These are phyloP conservation scores for Morpho helenor DNA, from an alignment of 2,888 invertebrate species.

Conservation along the genomic window DNA sequence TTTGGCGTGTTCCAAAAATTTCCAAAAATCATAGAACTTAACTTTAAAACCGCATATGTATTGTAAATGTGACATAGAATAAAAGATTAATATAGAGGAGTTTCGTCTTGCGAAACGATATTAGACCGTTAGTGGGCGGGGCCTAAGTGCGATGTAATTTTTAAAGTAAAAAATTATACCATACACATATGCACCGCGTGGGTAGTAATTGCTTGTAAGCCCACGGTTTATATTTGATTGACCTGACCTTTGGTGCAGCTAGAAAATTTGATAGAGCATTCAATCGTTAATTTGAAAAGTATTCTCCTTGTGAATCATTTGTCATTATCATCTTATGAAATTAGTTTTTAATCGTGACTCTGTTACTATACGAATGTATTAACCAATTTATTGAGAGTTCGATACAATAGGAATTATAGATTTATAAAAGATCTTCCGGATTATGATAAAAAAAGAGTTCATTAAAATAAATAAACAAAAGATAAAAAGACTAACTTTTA, in stretches of 20 bases:
- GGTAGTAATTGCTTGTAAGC: conserved; percentile 39
- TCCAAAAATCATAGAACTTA: too few relatives aligned
- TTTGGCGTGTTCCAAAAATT: too few relatives aligned
- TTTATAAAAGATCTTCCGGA: too few relatives aligned
- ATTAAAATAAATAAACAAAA: too few relatives aligned
- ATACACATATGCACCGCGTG: conserved; percentile 26
- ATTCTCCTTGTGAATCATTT: conserved; percentile 20
- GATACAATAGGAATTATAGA: too few relatives aligned
- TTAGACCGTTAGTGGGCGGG: conserved; percentile 6
- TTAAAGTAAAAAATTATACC: conserved; percentile 11
- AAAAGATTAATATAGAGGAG: too few relatives aligned
- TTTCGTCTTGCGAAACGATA: conserved; percentile 7
- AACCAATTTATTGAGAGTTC: not conserved
- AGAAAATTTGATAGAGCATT: conserved; percentile 24
- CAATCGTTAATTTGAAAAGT: conserved; percentile 22
- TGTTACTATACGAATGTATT: not conserved
- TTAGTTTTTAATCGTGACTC: conserved; percentile 8
- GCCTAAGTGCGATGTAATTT: conserved; percentile 9
- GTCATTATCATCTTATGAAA: conserved; percentile 14
- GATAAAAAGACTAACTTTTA: too few relatives aligned
- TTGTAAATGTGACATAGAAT: too few relatives aligned
- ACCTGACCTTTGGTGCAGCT: conserved; percentile 44
- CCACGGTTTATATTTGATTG: conserved; percentile 48
- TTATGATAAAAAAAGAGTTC: too few relatives aligned
- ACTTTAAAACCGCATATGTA: too few relatives aligned